Evolutionary conservation across 2,888 invertebrate genomes (phyloP).

Genomic region (Rhopalosiphum nymphaeae): DNA sequence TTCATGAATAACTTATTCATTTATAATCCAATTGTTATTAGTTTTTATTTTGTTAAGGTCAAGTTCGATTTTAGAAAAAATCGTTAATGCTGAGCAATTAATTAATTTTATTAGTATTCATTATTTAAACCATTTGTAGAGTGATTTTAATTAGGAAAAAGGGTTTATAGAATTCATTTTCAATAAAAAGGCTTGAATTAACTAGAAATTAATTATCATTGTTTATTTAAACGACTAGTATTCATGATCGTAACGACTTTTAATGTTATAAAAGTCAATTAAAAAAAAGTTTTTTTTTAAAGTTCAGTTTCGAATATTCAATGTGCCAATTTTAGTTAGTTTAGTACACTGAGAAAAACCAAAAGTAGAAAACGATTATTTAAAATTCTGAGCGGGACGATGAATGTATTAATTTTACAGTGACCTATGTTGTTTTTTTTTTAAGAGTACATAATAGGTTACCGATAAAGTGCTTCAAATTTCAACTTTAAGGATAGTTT

Average conservation of each 20-base stretch:
- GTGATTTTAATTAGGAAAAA: not conserved
- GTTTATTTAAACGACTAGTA: not conserved
- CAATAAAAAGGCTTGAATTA: not conserved
- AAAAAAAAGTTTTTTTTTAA: not conserved
- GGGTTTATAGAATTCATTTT: not conserved
- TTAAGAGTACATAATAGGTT: no score
- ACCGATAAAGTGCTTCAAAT: no score
- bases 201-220: constrained; percentile 17
- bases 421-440: no score
- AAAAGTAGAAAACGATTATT: not conserved
- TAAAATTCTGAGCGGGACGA: no score
- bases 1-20: not conserved
- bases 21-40: not conserved
- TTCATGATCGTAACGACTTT: not conserved
- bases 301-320: not conserved
- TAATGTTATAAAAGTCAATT: not conserved
- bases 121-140: not conserved
- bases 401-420: no score
- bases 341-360: not conserved
- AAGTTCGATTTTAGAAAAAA: not conserved
- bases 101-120: not conserved
- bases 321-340: not conserved
- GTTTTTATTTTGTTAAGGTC: not conserved
- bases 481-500: no score
- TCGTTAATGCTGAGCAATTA: not conserved